A percentile compares a stretch with the other conserved stretches of the same genome.
phyloP scores from a whole-genome alignment of 2,113 vertebrate species.

The Monarcha castaneiventris region DNA sequence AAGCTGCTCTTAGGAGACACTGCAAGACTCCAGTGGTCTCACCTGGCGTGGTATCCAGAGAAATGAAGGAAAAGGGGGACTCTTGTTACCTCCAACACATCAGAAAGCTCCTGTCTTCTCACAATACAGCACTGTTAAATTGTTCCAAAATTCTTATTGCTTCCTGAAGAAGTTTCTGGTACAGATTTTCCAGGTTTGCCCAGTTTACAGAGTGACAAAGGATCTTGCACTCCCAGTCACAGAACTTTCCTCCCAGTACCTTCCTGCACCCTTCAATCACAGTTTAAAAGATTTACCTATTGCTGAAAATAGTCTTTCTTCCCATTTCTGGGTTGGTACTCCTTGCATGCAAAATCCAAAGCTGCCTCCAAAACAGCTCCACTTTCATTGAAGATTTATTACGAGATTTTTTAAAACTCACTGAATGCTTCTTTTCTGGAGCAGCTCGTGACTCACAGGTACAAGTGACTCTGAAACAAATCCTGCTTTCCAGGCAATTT shows the following conservation, averaged over 20 bases:
- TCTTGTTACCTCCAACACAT: not conserved
- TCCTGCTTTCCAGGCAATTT: not conserved
- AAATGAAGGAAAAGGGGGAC: not conserved
- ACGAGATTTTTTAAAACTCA: not conserved
- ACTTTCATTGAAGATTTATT: not conserved
- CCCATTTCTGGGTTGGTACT: not conserved
- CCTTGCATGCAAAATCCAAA: not conserved
- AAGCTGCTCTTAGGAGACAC: not conserved
- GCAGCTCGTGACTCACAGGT: not conserved
- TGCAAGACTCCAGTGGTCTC: not conserved
- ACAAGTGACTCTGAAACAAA: not conserved
- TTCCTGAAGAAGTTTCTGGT: not conserved
- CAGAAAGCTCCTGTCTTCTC: not conserved
- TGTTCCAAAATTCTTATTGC: not conserved
- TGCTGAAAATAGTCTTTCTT: not conserved
- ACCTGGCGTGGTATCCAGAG: not conserved
- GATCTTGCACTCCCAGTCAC: not conserved
- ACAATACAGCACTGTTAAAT: not conserved
- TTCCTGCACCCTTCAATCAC: not conserved
- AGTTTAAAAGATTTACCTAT: not conserved
- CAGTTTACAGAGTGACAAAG: not conserved
- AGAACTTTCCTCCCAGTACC: not conserved
- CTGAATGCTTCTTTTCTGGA: not conserved
- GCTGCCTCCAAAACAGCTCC: not conserved
- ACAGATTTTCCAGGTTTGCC: not conserved